Percentiles rank a stretch among this genome's conserved stretches.
Evolutionary conservation across 2,888 invertebrate genomes (phyloP).

Genomic region (Drosophila pseudotalamancana): DNA sequence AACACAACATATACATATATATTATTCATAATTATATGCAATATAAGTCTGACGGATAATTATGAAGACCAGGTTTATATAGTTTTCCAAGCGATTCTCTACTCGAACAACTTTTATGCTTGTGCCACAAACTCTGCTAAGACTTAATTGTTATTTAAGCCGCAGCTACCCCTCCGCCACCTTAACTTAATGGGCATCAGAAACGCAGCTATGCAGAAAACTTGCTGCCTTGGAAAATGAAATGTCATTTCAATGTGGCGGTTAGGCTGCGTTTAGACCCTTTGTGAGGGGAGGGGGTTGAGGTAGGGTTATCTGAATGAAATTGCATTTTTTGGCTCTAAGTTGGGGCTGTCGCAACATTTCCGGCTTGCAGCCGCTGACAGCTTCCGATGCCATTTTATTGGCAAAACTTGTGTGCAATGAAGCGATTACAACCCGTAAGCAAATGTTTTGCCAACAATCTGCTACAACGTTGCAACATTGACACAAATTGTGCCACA

Average conservation of each 20-base stretch:
- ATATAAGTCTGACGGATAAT: too few relatives aligned
- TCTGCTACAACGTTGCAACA: slow-evolving; percentile 29
- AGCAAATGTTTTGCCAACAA: slow-evolving; percentile 55
- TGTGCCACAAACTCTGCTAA: too few relatives aligned
- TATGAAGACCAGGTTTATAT: too few relatives aligned
- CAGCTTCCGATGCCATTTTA: slow-evolving; percentile 42
- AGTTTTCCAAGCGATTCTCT: too few relatives aligned
- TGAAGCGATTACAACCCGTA: slow-evolving; percentile 46
- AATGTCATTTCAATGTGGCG: slow-evolving; percentile 67
- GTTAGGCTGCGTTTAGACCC: slow-evolving; percentile 29
- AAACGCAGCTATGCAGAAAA: slow-evolving; percentile 17
- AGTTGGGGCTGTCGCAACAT: slow-evolving; percentile 20
- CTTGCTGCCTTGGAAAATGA: slow-evolving; percentile 40
- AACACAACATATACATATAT: too few relatives aligned
- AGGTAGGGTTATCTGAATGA: slow-evolving; percentile 8
- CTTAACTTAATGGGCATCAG: slow-evolving; percentile 1
- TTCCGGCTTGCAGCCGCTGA: slow-evolving; percentile 28
- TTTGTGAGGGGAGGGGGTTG: background rate
- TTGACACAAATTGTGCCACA: slow-evolving; percentile 57
- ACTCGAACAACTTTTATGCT: too few relatives aligned
- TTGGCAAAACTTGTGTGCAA: slow-evolving; percentile 34
- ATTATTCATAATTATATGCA: too few relatives aligned
- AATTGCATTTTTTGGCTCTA: slow-evolving; percentile 39
- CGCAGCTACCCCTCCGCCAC: background rate
- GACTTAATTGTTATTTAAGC: background rate